Evolutionary conservation across 2,888 invertebrate species (phyloP), one percentile per base, ranked within the genome.

Genomic region (Empis stercorea): DNA sequence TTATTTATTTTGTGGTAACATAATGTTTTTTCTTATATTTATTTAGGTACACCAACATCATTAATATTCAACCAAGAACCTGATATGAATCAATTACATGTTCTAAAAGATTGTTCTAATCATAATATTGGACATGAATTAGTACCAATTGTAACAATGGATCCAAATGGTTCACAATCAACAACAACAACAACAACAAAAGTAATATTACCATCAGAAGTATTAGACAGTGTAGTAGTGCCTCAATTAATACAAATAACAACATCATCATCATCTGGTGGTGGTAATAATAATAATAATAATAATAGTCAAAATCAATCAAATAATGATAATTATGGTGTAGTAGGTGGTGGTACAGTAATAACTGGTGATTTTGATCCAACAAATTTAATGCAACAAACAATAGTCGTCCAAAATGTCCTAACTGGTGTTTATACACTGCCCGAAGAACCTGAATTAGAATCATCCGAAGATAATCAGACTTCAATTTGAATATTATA

Each of bases 341-440:
- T 48, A 53, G 15, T 50, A 53, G 23, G 48, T 62, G 23, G 50
- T 55, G 47, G 48, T 62, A 17, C 54, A 54, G 46, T 60, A 58
- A 45, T 50, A 64, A 13, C 55, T 62, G 52, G 17, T 14, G 40
- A 40, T 23, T 40, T 23, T 27, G 40, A 40, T 40, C 40, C 40
- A 27, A n/a, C 40, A 4, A 23, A 20, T 23, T 23, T 40, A n/a
- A 30, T 44, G 34, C 44, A 51, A 32, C 51, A 47, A 47, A 39
- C 47, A 43, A 50, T 50, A 10, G 52, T 55, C 34, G 55, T 57
- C 10, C 54, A 56, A 49, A 57, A 60, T 30, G 65, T 68, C 17
- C 58, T 72, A 45, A 75, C 73, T 9, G 74, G 75, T 4, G 75
- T 76, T 3, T 76, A 76, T 51, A 76, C 76, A 4, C 60, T 76